These are phyloP conservation scores for Drosophila kanapiae DNA, from an alignment of 1,140 invertebrate species.

Conservation along the genomic window DNA sequence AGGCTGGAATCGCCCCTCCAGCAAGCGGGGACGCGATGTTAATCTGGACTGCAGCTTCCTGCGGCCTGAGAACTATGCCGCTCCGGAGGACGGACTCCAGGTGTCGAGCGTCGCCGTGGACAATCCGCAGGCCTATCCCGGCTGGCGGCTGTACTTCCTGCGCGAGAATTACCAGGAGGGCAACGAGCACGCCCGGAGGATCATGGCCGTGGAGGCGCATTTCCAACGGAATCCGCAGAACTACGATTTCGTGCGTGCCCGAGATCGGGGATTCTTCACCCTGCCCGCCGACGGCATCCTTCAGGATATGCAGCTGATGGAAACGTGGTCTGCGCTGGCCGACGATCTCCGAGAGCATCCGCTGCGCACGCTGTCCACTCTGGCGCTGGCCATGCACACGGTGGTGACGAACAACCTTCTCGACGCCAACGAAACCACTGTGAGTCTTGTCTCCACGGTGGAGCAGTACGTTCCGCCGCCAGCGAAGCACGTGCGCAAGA, in stretches of 20 bases:
- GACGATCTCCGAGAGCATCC: slow-evolving; percentile 87
- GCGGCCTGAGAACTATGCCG: slow-evolving; percentile 67
- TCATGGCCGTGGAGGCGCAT: slow-evolving; percentile 84
- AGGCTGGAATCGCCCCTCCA: slow-evolving; percentile 46
- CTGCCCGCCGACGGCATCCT: slow-evolving; percentile 85
- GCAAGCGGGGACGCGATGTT: background rate
- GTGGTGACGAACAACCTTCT: slow-evolving; percentile 75
- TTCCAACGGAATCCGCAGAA: slow-evolving; percentile 77
- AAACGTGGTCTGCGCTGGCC: slow-evolving; percentile 86
- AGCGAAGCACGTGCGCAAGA: slow-evolving; percentile 44
- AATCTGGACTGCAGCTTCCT: slow-evolving; percentile 56
- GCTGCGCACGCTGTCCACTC: slow-evolving; percentile 86
- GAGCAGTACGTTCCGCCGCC: slow-evolving; percentile 44
- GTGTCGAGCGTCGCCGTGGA: slow-evolving; percentile 61
- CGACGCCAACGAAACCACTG: slow-evolving; percentile 24
- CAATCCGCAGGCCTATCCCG: slow-evolving; percentile 85
- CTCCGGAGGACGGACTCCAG: slow-evolving; percentile 65
- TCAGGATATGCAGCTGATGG: slow-evolving; percentile 86
- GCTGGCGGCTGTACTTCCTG: slow-evolving; percentile 89
- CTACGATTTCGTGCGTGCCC: slow-evolving; percentile 85
- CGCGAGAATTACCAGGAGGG: slow-evolving; percentile 85
- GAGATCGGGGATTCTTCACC: slow-evolving; percentile 85
- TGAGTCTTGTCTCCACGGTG: slow-evolving; percentile 1
- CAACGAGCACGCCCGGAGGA: slow-evolving; percentile 84
- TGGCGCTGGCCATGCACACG: slow-evolving; percentile 89